Base-by-base conservation (phyloP, 2,113 vertebrate genomes). In the Tamias sibiricus region DNA sequence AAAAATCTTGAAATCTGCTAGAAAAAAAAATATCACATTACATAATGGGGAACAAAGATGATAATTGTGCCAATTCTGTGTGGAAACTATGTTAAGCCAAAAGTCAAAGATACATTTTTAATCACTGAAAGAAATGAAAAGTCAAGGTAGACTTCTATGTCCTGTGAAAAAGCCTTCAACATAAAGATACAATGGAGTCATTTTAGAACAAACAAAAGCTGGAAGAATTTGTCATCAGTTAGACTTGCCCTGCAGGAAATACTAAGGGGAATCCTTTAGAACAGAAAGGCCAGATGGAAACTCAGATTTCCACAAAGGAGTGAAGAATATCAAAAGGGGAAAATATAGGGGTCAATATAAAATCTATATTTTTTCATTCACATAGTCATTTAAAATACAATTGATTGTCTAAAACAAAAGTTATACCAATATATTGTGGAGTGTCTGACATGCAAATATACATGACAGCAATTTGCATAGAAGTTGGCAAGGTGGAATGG, bases 381-480 rank as follows among this genome's bases (percentile, higher is more conserved):
- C 81, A 24, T 24, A 64, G 22, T 77, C 66, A 72, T 81, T 96
- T 81, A 37, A 88, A 91, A 90, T 32, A 54, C 57, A 82, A 84
- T 49, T 83, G 42, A 17, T 64, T 68, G 2, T 82, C 17, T 82
- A 64, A 76, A 76, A 37, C 20, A 54, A 84, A 91, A 57, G 54
- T 57, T 20, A 57, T 57, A 57, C 54, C 54, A 22, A 24, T 57
- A 22, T n/a, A 72, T 69, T 68, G 0, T 92, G 49, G 37, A 28
- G 20, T 28, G 14, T 92, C 26, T 44, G 80, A 62, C 24, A 64
- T 71, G n/a, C 52, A 90, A 94, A 82, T 72, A 47, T 42, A 37
- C 2, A 20, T 20, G 22, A 62, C 42, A 89, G 54, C 16, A 80
- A 26, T 10, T 10, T 49, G 49, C 0, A 30, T 8, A 77, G 49